Evolutionary conservation across 2,888 invertebrate genomes (phyloP).

Genomic region (Drosophila barbarae): DNA sequence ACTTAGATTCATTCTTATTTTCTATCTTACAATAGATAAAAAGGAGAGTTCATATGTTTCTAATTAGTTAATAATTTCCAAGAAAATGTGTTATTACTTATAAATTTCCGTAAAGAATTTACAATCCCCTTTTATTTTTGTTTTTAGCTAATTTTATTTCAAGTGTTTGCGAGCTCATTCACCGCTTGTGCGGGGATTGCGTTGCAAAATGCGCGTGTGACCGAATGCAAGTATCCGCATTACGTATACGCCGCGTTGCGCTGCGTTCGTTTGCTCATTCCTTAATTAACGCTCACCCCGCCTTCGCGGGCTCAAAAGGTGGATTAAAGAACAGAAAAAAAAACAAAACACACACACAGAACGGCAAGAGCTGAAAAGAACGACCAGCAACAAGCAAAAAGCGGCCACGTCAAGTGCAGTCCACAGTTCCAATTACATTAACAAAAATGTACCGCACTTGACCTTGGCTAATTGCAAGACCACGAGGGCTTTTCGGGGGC

Average conservation of each 20-base stretch:
- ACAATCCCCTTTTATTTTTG: neutral
- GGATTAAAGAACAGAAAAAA: slow-evolving; percentile 30
- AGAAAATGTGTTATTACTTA: neutral
- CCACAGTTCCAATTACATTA: slow-evolving; percentile 48
- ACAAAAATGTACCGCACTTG: slow-evolving; percentile 41
- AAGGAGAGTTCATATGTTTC: neutral
- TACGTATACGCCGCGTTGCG: slow-evolving; percentile 66
- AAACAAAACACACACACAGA: neutral
- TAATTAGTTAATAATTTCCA: neutral
- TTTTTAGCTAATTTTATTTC: neutral
- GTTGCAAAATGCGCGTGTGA: slow-evolving; percentile 63
- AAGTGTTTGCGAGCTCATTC: slow-evolving; percentile 42
- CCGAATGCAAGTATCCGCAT: slow-evolving; percentile 59
- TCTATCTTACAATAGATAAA: too few species aligned
- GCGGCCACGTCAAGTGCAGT: slow-evolving; percentile 31
- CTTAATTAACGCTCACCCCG: slow-evolving; percentile 57
- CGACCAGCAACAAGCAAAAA: slow-evolving; percentile 31
- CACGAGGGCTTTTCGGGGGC: slow-evolving; percentile 16
- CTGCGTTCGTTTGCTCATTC: slow-evolving; percentile 34
- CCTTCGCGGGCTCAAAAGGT: slow-evolving; percentile 35
- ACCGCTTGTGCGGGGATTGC: slow-evolving; percentile 39
- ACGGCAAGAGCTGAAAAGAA: slow-evolving; percentile 4
- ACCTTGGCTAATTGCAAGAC: slow-evolving; percentile 48
- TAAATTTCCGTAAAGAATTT: neutral
- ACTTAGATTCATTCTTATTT: too few species aligned